These are phyloP conservation scores for Odontamblyopus rebecca DNA, from an alignment of 2,797 vertebrate species.

Conservation along the genomic window DNA sequence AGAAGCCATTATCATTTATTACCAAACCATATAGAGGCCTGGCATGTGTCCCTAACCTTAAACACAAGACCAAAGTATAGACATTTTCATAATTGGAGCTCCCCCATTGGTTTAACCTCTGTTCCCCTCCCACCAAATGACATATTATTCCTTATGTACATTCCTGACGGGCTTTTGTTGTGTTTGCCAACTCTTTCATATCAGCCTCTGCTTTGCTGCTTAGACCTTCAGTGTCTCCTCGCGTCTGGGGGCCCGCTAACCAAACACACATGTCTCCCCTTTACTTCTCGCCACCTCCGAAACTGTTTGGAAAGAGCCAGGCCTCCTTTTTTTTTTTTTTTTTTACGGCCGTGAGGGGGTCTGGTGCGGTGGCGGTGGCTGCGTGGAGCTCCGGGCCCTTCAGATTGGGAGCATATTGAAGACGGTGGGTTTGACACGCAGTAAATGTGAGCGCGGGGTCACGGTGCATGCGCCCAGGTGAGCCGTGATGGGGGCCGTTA, in stretches of 20 bases:
- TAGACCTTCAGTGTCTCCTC: slow-evolving; percentile 14
- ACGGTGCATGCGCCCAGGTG: slow-evolving; percentile 52
- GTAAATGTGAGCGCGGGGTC: slow-evolving; percentile 35
- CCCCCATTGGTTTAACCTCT: not conserved
- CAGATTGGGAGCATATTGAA: slow-evolving; percentile 45
- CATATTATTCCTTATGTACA: slow-evolving; percentile 28
- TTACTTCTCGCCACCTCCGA: slow-evolving; percentile 69
- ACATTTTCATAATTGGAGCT: slow-evolving; percentile 3
- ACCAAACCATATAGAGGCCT: not conserved
- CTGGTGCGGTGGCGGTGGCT: slow-evolving; percentile 55
- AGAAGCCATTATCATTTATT: not conserved
- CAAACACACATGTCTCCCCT: slow-evolving; percentile 56
- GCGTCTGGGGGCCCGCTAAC: slow-evolving; percentile 56
- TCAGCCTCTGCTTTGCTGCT: slow-evolving; percentile 41
- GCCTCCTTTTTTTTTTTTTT: slow-evolving; percentile 3
- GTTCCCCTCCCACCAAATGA: slow-evolving; percentile 19
- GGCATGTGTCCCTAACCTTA: not conserved
- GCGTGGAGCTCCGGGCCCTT: slow-evolving; percentile 49
- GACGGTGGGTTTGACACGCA: slow-evolving; percentile 45
- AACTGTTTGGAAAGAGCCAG: slow-evolving; percentile 51
- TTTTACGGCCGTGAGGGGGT: slow-evolving; percentile 57
- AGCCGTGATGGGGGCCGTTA: slow-evolving; percentile 65
- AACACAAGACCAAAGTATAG: not conserved
- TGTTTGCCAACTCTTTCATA: slow-evolving; percentile 61
- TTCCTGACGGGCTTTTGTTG: slow-evolving; percentile 58